A percentile compares a stretch with the other conserved stretches of the same genome.
These are phyloP conservation scores for Taenioides sp. DNA, from an alignment of 2,797 vertebrate genomes.

Conservation along the genomic window DNA sequence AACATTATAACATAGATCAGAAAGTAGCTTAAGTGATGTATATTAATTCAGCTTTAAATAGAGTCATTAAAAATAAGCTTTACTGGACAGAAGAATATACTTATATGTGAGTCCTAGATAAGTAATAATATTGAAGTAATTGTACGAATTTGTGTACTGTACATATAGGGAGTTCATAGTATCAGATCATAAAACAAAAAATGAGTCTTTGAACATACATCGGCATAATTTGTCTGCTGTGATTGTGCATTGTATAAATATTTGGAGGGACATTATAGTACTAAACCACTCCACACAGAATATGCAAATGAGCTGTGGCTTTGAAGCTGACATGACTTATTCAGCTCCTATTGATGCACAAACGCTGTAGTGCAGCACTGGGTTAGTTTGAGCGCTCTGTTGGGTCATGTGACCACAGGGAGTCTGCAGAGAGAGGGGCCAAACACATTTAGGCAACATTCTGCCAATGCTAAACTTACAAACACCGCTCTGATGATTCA, in stretches of 20 bases:
- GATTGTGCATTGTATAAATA: constrained; percentile 10
- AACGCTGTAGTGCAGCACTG: constrained; percentile 43
- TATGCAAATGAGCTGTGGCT: constrained; percentile 43
- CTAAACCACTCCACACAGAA: constrained; percentile 12
- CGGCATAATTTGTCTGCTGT: neutral
- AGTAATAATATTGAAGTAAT: neutral
- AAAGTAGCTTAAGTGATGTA: neutral
- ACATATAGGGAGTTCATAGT: neutral
- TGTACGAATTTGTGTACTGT: neutral
- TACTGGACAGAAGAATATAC: too few relatives aligned
- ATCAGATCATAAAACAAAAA: neutral
- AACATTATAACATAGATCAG: too few relatives aligned
- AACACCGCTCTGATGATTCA: too few relatives aligned
- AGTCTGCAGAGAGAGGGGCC: constrained; percentile 22
- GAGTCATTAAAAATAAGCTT: too few relatives aligned
- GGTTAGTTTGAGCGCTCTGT: constrained; percentile 42
- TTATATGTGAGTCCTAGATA: too few relatives aligned
- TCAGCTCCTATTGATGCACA: constrained; percentile 47
- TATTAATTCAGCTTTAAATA: neutral
- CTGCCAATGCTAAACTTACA: neutral
- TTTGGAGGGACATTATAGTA: constrained; percentile 29
- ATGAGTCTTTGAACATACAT: constrained; percentile 7
- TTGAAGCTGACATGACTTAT: constrained; percentile 57
- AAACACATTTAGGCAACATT: constrained; percentile 17
- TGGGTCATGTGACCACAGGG: constrained; percentile 32